Evolutionary conservation across 2,888 invertebrate genomes (phyloP).

Genomic region (Caenorhabditis sp.): DNA sequence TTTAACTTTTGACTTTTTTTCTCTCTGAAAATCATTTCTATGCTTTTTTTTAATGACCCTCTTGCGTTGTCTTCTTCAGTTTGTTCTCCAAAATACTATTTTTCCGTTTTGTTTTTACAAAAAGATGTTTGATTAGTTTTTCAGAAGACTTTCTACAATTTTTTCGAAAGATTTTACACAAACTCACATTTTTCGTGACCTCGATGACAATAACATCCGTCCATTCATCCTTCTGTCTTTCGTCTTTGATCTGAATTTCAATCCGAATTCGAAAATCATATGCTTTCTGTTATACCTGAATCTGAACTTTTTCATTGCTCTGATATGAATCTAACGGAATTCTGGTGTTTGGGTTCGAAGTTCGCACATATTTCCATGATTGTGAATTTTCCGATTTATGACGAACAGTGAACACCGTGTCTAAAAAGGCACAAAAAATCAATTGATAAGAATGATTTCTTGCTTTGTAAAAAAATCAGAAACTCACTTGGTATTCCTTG

Average conservation of each 20-base stretch:
- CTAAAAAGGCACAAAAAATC: constrained; percentile 24
- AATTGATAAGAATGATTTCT: neutral
- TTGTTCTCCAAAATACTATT: neutral
- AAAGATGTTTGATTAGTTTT: too few species aligned
- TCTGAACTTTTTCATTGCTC: constrained; percentile 53
- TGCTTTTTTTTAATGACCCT: neutral
- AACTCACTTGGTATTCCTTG: constrained; percentile 12
- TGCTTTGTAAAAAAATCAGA: constrained; percentile 4
- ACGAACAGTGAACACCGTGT: constrained; percentile 46
- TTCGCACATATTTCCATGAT: constrained; percentile 55
- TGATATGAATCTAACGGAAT: constrained; percentile 47
- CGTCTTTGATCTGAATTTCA: constrained; percentile 63
- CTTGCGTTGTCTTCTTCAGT: neutral
- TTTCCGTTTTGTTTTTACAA: constrained; percentile 1
- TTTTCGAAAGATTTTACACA: too few species aligned
- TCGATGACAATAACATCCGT: constrained; percentile 57
- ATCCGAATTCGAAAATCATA: too few species aligned
- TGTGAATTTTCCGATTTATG: constrained; percentile 32
- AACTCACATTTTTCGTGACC: constrained; percentile 44
- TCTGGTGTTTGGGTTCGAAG: constrained; percentile 44
- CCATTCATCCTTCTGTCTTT: constrained; percentile 58
- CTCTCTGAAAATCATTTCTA: constrained; percentile 9
- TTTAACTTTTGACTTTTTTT: neutral
- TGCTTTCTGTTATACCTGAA: too few species aligned
- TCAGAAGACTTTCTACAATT: too few species aligned